These are phyloP conservation scores for Pogona vitticeps DNA, from an alignment of 2,113 vertebrate species.

Conservation along the genomic window DNA sequence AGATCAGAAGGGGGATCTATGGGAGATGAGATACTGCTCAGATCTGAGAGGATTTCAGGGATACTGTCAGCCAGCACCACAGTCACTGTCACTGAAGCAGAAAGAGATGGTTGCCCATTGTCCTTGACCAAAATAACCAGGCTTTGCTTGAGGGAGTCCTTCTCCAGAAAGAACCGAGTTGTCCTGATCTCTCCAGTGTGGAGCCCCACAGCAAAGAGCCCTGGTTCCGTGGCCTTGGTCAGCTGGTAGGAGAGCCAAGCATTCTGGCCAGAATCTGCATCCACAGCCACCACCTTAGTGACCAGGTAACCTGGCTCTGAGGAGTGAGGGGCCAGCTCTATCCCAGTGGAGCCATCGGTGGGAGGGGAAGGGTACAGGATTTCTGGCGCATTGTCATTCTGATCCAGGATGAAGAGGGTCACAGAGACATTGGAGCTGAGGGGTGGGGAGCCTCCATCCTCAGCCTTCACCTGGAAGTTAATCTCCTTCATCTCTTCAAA, in stretches of 20 bases:
- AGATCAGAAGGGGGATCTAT: not conserved
- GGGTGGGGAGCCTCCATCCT: not conserved
- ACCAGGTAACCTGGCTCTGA: no score
- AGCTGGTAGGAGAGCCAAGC: not conserved
- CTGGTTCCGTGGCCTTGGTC: not conserved
- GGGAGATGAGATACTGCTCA: not conserved
- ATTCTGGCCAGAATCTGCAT: not conserved
- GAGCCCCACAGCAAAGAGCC: not conserved
- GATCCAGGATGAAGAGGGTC: slow-evolving; percentile 9
- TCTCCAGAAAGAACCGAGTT: not conserved
- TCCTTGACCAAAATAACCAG: not conserved
- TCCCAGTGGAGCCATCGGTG: no score
- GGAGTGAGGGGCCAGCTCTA: no score
- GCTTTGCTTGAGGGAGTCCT: not conserved
- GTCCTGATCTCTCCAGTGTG: not conserved
- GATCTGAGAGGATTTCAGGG: not conserved
- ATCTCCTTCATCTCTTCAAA: not conserved
- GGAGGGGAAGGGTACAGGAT: no score
- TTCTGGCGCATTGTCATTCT: not conserved
- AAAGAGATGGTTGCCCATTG: not conserved
- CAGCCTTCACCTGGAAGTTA: not conserved
- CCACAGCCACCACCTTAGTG: not conserved
- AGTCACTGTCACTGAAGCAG: not conserved
- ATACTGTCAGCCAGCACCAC: not conserved
- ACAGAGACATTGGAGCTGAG: not conserved